Evolutionary conservation across 2,888 invertebrate species (phyloP).

Genomic region (Orthosia gothica): DNA sequence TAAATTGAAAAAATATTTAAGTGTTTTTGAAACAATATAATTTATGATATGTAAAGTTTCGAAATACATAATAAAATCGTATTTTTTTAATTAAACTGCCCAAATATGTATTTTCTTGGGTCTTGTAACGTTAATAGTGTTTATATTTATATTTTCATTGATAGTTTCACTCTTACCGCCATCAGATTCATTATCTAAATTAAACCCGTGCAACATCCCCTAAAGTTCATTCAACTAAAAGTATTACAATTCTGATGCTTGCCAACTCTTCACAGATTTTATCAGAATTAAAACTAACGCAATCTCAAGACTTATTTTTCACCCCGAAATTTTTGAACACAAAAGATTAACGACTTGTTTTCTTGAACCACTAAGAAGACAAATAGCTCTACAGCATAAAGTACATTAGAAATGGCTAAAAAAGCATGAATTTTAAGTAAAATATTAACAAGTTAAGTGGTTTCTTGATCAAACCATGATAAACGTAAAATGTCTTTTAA

Average conservation of each 20-base stretch:
- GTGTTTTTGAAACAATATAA: no score
- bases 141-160: background rate
- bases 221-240: constrained; percentile 41
- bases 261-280: constrained; percentile 60
- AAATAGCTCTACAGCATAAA: constrained; percentile 56
- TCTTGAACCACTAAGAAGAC: constrained; percentile 60
- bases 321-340: constrained; percentile 55
- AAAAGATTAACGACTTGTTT: constrained; percentile 67
- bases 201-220: background rate
- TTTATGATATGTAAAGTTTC: no score
- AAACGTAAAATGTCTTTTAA: background rate
- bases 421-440: constrained; percentile 44
- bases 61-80: no score
- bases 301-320: constrained; percentile 59
- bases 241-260: constrained; percentile 52
- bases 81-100: no score
- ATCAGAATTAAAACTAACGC: constrained; percentile 60
- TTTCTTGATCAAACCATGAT: constrained; percentile 26
- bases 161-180: background rate
- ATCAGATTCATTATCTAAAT: background rate
- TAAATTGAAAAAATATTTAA: no score
- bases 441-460: constrained; percentile 36
- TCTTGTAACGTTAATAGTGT: no score
- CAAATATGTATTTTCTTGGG: background rate
- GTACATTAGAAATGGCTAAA: constrained; percentile 45